These are phyloP conservation scores for Zoroaster sp. DNA, from an alignment of 53 echinoderm and acorn worm genomes.

Conservation along the genomic window DNA sequence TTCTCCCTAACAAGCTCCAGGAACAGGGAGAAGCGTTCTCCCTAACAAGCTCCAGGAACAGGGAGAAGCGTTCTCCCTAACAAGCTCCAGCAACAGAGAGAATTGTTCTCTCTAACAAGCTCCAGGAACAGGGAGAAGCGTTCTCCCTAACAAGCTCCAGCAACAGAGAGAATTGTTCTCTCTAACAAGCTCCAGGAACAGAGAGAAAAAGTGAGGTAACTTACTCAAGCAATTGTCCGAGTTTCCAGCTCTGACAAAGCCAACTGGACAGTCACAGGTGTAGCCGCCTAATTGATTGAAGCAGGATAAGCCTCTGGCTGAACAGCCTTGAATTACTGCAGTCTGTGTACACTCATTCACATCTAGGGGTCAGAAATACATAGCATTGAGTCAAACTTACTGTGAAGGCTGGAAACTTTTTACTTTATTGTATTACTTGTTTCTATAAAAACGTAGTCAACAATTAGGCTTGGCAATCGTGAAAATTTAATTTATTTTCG, in stretches of 20 bases:
- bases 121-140: too few species aligned
- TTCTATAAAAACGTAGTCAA: neutral
- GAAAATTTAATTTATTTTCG: too few species aligned
- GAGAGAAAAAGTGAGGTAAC: neutral
- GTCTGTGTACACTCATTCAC: neutral
- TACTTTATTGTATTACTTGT: neutral
- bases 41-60: too few species aligned
- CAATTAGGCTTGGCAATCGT: too few species aligned
- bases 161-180: neutral
- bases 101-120: too few species aligned
- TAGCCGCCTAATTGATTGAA: neutral
- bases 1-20: too few species aligned
- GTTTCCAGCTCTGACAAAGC: neutral
- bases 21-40: too few species aligned
- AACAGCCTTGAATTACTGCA: neutral
- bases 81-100: too few species aligned
- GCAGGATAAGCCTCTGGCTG: neutral
- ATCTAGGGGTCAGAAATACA: neutral
- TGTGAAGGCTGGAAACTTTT: neutral
- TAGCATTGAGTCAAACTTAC: neutral
- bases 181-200: neutral
- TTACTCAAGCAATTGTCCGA: constrained; percentile 17
- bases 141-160: neutral
- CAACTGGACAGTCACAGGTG: constrained; percentile 12
- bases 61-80: too few species aligned